These are phyloP conservation scores for Cheilosia scutellata DNA, from an alignment of 2,888 invertebrate species.

Conservation along the genomic window DNA sequence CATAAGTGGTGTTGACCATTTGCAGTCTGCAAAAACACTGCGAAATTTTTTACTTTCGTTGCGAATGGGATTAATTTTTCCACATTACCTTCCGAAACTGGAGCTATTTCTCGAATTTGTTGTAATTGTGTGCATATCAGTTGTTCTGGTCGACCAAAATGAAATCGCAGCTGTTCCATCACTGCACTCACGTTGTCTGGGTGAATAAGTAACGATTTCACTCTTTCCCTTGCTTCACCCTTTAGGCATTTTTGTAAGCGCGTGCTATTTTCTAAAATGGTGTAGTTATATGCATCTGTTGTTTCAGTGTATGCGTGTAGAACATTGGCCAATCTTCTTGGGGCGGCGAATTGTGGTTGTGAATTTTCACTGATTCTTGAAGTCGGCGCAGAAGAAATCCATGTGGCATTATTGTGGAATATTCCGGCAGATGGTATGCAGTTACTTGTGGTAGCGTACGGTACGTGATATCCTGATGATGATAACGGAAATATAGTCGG, in stretches of 20 bases:
- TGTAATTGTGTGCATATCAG: constrained; percentile 58
- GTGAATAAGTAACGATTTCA: constrained; percentile 58
- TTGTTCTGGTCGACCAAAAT: constrained; percentile 65
- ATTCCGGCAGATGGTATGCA: not conserved
- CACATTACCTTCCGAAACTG: constrained; percentile 51
- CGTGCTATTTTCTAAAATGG: not conserved
- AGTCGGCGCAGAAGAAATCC: no score
- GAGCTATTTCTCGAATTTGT: constrained; percentile 46
- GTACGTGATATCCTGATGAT: constrained; percentile 3
- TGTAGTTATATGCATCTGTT: no score
- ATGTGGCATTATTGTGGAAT: no score
- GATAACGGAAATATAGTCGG: not conserved
- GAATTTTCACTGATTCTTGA: no score
- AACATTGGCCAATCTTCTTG: constrained; percentile 65
- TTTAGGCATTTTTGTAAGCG: constrained; percentile 45
- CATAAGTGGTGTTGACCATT: constrained; percentile 65
- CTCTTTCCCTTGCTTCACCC: constrained; percentile 50
- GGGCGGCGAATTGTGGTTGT: no score
- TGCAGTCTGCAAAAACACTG: constrained; percentile 58
- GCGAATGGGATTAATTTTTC: constrained; percentile 59
- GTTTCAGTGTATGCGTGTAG: no score
- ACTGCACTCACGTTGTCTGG: constrained; percentile 49
- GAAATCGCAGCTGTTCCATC: constrained; percentile 57
- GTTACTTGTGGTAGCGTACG: constrained; percentile 3
- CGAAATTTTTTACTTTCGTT: constrained; percentile 61